phyloP scores from a whole-genome alignment of 2,113 vertebrate species.

The Rissa tridactyla region DNA sequence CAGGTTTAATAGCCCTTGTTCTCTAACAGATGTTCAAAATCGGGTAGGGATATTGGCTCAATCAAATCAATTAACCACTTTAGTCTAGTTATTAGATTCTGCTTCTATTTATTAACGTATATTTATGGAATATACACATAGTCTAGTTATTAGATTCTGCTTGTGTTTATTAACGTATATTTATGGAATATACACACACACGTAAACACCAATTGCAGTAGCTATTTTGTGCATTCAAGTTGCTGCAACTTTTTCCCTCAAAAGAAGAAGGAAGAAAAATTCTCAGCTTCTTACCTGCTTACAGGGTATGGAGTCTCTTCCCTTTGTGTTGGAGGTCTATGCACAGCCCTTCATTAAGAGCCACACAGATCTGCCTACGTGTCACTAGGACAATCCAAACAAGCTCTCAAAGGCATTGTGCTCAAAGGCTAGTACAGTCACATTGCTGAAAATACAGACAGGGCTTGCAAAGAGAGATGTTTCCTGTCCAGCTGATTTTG shows the following conservation, averaged over 20 bases:
- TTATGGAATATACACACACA: neutral
- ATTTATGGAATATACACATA: neutral
- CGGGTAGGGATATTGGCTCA: neutral
- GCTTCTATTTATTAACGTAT: neutral
- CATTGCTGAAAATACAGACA: neutral
- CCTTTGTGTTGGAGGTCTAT: neutral
- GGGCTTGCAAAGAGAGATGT: neutral
- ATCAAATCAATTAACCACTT: neutral
- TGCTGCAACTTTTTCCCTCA: neutral
- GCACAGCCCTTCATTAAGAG: neutral
- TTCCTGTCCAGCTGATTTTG: neutral
- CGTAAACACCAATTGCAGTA: neutral
- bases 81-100: neutral
- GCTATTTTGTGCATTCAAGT: neutral
- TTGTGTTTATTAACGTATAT: neutral
- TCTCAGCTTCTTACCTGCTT: neutral
- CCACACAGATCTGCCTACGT: neutral
- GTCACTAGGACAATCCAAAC: neutral
- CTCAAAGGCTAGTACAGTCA: neutral
- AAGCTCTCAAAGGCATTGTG: neutral
- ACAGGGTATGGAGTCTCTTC: neutral
- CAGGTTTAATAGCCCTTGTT: neutral
- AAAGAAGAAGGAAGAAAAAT: neutral
- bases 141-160: neutral
- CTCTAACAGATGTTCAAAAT: neutral